phyloP scores from a whole-genome alignment of 2,888 invertebrate species.

The Drosophila paranaensis region DNA sequence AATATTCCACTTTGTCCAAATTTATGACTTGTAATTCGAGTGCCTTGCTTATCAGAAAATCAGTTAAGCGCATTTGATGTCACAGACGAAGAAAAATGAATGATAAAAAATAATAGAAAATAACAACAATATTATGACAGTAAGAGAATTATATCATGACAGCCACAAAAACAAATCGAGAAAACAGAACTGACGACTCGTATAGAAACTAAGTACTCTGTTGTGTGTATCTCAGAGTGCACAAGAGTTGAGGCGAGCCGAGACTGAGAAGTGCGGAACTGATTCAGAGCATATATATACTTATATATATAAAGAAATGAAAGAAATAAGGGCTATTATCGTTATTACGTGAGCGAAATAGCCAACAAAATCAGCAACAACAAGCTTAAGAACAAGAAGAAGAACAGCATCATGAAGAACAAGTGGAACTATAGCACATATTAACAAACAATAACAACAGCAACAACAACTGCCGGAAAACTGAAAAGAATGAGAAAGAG shows the following conservation, averaged over 20 bases:
- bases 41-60: slow-evolving; percentile 33
- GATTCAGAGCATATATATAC: slow-evolving; percentile 19
- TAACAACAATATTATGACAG: slow-evolving; percentile 47
- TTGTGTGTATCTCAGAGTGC: slow-evolving; percentile 16
- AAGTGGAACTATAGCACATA: slow-evolving; percentile 50
- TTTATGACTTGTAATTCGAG: slow-evolving; percentile 36
- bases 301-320: slow-evolving; percentile 43
- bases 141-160: slow-evolving; percentile 42
- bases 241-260: neutral
- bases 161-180: slow-evolving; percentile 27
- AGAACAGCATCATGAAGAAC: slow-evolving; percentile 21
- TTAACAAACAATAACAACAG: slow-evolving; percentile 65
- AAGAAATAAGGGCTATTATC: slow-evolving; percentile 67
- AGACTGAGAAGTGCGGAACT: slow-evolving; percentile 17
- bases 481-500: slow-evolving; percentile 14
- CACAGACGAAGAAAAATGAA: slow-evolving; percentile 21
- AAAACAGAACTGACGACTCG: slow-evolving; percentile 30
- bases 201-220: slow-evolving; percentile 37
- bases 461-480: slow-evolving; percentile 31
- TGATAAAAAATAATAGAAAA: slow-evolving; percentile 26
- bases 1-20: slow-evolving; percentile 18
- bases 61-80: slow-evolving; percentile 61
- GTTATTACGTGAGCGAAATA: slow-evolving; percentile 68
- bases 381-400: slow-evolving; percentile 18
- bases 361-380: slow-evolving; percentile 49